A percentile compares a stretch with the other conserved stretches of the same genome.
These are phyloP conservation scores for Netelia melanura DNA, from an alignment of 2,888 invertebrate genomes.

Conservation along the genomic window DNA sequence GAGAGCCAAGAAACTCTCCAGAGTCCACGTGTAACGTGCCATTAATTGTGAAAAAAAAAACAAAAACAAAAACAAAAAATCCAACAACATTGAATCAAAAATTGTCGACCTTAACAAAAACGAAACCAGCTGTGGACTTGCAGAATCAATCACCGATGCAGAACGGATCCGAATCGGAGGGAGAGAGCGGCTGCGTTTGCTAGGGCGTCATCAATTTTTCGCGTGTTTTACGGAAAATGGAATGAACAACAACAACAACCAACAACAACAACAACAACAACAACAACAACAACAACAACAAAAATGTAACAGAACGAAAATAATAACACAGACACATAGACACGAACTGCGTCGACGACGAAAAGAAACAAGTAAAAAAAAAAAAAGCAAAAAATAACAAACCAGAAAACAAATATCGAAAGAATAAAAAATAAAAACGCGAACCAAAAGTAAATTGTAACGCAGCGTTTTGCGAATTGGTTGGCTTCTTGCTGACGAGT, in stretches of 20 bases:
- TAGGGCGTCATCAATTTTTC: conserved; percentile 81
- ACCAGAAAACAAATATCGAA: neutral
- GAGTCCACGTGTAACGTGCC: conserved; percentile 25
- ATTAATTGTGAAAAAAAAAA: conserved; percentile 34
- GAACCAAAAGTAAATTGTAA: conserved; percentile 68
- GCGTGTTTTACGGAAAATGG: conserved; percentile 25
- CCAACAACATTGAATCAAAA: neutral
- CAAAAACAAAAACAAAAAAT: conserved; percentile 30
- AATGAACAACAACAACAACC: conserved; percentile 27
- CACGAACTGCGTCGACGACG: neutral
- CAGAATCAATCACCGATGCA: conserved; percentile 93
- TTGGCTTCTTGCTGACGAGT: conserved; percentile 76
- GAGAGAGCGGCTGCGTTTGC: conserved; percentile 94
- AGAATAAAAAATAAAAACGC: conserved; percentile 50
- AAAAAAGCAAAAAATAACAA: conserved; percentile 48
- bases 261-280: neutral
- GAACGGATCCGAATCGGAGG: conserved; percentile 92
- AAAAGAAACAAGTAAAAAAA: conserved; percentile 40
- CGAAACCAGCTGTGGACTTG: conserved; percentile 90
- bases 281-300: conserved; percentile 47
- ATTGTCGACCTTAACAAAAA: conserved; percentile 80
- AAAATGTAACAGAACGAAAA: conserved; percentile 14
- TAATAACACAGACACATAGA: neutral
- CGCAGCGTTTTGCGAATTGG: conserved; percentile 73
- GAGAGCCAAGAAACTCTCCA: neutral